Base-by-base conservation (phyloP, 2,888 invertebrate species). In the Xylota sylvarum region DNA sequence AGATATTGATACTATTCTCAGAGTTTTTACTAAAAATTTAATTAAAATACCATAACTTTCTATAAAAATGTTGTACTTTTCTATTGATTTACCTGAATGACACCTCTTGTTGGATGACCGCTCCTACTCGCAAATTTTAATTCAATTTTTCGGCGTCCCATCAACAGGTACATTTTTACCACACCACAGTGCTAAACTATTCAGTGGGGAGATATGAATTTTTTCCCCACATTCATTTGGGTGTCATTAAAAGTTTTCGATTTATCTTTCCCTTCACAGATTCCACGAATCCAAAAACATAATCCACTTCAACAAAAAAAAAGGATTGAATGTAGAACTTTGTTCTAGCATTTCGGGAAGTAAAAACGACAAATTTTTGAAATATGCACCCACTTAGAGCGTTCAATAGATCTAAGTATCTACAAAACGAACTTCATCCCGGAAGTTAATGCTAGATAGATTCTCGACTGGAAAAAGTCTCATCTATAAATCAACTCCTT, bases 401-500 rank as follows among this genome's bases (percentile, higher is more conserved):
- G 19, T 55, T 74, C 73, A 52, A 64, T 64, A 43, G 30, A 62
- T 10, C n/a, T n/a, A n/a, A n/a, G n/a, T n/a, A n/a, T n/a, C 62
- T 56, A 17, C 46, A 23, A 32, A 17, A 35, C 14, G 10, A 62
- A 48, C 19, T 65, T 40, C 27, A 14, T 40, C 27, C 4, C 5
- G 27, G 7, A 69, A 37, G 9, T 52, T 27, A 4, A 67, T 27
- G 14, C 7, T 40, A 14, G 10, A 6, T 23, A n/a, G n/a, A 35
- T 7, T 10, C 27, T 52, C 19, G 55, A 6, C 27, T 27, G 19
- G 14, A 17, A 32, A 56, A 43, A 58, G 32, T 82, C 77, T 70
- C 80, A 55, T 37, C 70, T 65, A 74, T 85, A 80, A 80, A 80
- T 80, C 80, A 80, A 43, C 60, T 79, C 32, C 23, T 35, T 48